phyloP scores from a whole-genome alignment of 2,113 vertebrate species.

The Leptobrachium leishanense region DNA sequence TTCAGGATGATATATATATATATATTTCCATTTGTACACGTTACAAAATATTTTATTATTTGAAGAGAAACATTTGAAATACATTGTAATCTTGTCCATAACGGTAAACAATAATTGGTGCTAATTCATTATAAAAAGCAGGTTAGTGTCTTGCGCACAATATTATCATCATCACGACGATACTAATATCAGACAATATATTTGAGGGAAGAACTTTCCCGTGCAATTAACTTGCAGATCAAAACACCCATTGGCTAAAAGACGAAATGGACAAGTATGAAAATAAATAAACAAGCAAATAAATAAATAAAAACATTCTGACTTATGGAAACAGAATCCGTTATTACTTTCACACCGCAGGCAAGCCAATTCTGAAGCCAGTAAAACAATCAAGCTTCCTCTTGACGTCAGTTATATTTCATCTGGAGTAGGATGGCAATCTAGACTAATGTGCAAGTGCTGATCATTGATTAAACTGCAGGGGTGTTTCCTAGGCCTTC shows the following conservation, averaged over 20 bases:
- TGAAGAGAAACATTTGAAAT: no score
- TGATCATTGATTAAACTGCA: slow-evolving; percentile 70
- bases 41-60: no score
- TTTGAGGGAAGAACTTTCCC: no score
- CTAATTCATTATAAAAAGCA: no score
- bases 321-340: slow-evolving; percentile 50
- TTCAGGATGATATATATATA: no score
- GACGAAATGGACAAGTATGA: neutral
- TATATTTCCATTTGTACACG: no score
- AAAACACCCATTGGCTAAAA: neutral
- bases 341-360: slow-evolving; percentile 61
- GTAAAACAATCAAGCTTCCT: slow-evolving; percentile 63
- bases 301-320: slow-evolving; percentile 47
- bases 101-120: no score
- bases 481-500: slow-evolving; percentile 64
- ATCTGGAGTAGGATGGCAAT: slow-evolving; percentile 65
- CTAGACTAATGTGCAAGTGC: slow-evolving; percentile 60
- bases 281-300: neutral
- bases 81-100: no score
- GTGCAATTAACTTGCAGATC: neutral
- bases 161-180: no score
- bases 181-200: no score
- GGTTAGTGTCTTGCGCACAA: no score
- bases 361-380: slow-evolving; percentile 63
- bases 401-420: slow-evolving; percentile 69